Evolutionary conservation across 2,888 invertebrate species (phyloP).

Genomic region (Vesta saturnalis): DNA sequence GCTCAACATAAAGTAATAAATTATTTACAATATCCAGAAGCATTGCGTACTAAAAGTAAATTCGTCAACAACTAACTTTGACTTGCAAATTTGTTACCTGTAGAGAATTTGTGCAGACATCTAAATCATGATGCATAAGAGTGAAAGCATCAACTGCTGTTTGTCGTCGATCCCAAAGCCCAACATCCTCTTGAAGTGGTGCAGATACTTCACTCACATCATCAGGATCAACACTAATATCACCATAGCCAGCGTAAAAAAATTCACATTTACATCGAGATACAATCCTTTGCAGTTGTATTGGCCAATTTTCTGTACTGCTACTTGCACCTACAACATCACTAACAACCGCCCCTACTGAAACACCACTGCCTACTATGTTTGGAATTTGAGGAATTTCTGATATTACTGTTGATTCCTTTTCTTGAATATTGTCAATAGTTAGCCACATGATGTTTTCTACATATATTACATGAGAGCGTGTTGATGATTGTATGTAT

Average conservation of each 20-base stretch:
- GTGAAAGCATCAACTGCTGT: slow-evolving; percentile 97
- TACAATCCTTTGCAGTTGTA: slow-evolving; percentile 85
- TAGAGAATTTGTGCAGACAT: slow-evolving; percentile 95
- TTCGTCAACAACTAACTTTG: neutral
- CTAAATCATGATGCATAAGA: slow-evolving; percentile 97
- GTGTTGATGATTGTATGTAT: too few species aligned
- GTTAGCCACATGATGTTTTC: slow-evolving; percentile 97
- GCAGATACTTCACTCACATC: slow-evolving; percentile 75
- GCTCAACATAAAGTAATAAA: slow-evolving; percentile 94
- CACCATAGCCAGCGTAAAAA: slow-evolving; percentile 95
- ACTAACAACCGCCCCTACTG: slow-evolving; percentile 96
- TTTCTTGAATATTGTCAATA: slow-evolving; percentile 91
- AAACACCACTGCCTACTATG: slow-evolving; percentile 92
- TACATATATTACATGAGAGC: too few species aligned
- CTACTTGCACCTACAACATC: slow-evolving; percentile 86
- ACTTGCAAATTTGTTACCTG: slow-evolving; percentile 65
- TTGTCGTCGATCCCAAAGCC: slow-evolving; percentile 83
- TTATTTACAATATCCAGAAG: slow-evolving; percentile 98
- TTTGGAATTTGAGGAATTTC: slow-evolving; percentile 88
- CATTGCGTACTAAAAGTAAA: slow-evolving; percentile 84
- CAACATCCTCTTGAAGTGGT: slow-evolving; percentile 72
- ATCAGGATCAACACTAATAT: slow-evolving; percentile 76
- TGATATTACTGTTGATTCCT: slow-evolving; percentile 79
- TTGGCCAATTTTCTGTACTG: slow-evolving; percentile 66
- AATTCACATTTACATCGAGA: slow-evolving; percentile 98